Evolutionary conservation across 2,113 vertebrate species (phyloP).

Genomic region (Sylvietta virens): DNA sequence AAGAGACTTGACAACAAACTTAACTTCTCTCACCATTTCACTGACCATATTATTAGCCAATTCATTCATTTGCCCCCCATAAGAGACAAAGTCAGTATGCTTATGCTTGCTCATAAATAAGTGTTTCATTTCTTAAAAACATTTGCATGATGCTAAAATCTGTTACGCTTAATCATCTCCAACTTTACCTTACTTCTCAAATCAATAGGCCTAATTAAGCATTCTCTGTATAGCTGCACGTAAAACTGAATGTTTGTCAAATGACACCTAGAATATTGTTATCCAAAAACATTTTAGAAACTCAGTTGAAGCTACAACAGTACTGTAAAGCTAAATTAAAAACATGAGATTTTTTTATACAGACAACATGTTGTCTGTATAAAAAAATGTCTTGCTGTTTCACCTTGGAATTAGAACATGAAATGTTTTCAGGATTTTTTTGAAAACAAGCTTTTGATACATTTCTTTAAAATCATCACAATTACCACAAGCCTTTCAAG

Average conservation of each 20-base stretch:
- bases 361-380: neutral
- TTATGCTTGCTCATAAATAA: neutral
- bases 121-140: neutral
- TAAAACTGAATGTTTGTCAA: neutral
- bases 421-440: neutral
- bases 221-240: neutral
- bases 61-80: neutral
- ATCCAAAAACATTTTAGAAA: neutral
- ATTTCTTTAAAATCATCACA: neutral
- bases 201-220: neutral
- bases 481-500: neutral
- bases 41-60: neutral
- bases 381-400: neutral
- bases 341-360: neutral
- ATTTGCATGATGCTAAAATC: neutral
- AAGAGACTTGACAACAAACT: neutral
- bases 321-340: neutral
- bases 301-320: neutral
- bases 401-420: neutral
- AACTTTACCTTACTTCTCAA: slow-evolving; percentile 44
- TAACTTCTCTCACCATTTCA: slow-evolving; percentile 34
- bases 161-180: slow-evolving; percentile 42
- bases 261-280: neutral
- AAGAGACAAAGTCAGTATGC: neutral
- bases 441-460: neutral